Base-by-base conservation (phyloP, 2,888 invertebrate genomes). In the Listrodromus nycthemerus region DNA sequence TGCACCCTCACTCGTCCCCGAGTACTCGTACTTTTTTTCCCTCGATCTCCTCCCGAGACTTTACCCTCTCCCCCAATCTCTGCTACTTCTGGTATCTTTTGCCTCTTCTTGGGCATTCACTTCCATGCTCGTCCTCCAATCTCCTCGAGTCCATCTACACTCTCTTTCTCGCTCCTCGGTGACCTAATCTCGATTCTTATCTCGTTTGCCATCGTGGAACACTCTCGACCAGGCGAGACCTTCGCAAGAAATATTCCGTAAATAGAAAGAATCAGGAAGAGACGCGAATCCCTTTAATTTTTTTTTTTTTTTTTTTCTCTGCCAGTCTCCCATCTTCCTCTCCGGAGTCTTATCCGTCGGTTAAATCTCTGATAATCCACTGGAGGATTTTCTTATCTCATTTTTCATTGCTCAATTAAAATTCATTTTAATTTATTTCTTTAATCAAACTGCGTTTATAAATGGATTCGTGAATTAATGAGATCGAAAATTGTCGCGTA, bases 101-200 rank as follows among this genome's bases (percentile, higher is more conserved):
- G n/a, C 73, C 52, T 41, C 66, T 70, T 45, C 27, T 55, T 21
- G 21, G 45, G 21, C 63, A 50, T n/a, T 63, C 50, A 55, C 75
- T 75, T 69, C 61, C 69, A 69, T 52, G 55, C 50, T 69, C 61
- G 63, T 19, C 63, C 69, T 71, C 30, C 75, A 76, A 81, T 70
- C 81, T 76, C 70, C 27, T 24, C 81, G 63, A 66, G 70, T 81
- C 80, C 27, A 80, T 80, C 69, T 63, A 75, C 77, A 67, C 58
- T 77, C 67, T 78, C 69, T 78, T 78, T 45, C 77, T 78, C 66
- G 50, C 77, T 67, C 73, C 65, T 77, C 48, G 48, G 67, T 73
- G 61, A 48, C 77, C 67, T 73, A 78, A 82, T 78, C 77, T 77
- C 71, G 58, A 67, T 67, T 48, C 74, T 76, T 85, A 80, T 77